phyloP scores from a whole-genome alignment of 1,140 invertebrate species.

The Heterodera schachtii region DNA sequence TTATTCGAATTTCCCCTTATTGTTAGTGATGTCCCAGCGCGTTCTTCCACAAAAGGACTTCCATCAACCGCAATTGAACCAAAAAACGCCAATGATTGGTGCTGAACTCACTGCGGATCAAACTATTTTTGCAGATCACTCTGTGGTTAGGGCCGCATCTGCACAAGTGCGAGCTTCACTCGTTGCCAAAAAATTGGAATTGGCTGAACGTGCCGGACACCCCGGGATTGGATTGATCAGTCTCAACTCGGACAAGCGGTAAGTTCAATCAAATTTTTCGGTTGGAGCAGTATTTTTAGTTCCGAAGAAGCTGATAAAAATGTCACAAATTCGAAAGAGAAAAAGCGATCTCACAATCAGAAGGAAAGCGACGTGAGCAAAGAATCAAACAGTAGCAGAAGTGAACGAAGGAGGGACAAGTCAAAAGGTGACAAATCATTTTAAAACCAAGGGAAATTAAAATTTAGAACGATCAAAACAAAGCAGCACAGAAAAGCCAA shows the following conservation, averaged over 20 bases:
- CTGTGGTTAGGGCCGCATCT: neutral
- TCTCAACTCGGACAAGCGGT: neutral
- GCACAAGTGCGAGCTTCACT: constrained; percentile 1
- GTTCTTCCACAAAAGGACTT: neutral
- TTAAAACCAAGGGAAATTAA: constrained; percentile 3
- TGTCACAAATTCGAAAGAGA: neutral
- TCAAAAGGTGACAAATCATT: neutral
- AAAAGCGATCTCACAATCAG: neutral
- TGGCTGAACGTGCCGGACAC: constrained; percentile 3
- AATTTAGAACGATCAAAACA: neutral
- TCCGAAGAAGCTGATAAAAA: neutral
- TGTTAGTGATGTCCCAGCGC: neutral
- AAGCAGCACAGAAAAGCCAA: neutral
- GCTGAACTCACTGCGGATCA: neutral
- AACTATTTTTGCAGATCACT: neutral
- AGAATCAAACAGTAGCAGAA: constrained; percentile 13
- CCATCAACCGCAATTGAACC: neutral
- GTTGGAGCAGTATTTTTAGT: neutral
- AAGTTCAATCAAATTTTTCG: neutral
- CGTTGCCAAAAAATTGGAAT: constrained; percentile 12
- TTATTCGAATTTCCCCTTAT: too few species aligned
- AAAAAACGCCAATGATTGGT: neutral
- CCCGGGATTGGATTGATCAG: neutral
- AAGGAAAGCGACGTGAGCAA: neutral
- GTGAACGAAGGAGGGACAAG: constrained; percentile 2